Evolutionary conservation across 2,113 vertebrate species (phyloP).

Genomic region (Tachysurus fulvidraco): DNA sequence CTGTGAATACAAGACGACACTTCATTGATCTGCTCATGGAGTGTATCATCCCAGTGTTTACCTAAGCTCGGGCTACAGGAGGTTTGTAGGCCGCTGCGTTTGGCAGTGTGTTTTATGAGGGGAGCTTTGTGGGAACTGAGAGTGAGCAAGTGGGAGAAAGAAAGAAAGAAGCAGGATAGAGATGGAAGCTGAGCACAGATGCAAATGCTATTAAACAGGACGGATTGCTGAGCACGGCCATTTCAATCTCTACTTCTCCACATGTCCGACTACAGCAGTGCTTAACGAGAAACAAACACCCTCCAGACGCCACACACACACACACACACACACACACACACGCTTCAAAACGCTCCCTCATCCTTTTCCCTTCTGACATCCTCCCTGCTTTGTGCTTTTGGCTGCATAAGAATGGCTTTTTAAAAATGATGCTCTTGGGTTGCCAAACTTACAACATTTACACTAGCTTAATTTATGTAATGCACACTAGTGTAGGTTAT

Average conservation of each 20-base stretch:
- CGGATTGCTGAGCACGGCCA: conserved; percentile 61
- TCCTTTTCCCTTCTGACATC: background rate
- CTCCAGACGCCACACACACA: conserved; percentile 27
- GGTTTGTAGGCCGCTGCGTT: conserved; percentile 18
- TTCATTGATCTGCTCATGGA: conserved; percentile 11
- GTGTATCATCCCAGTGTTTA: conserved; percentile 31
- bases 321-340: conserved; percentile 26
- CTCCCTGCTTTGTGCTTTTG: conserved; percentile 21
- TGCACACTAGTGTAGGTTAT: background rate
- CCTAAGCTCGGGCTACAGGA: conserved; percentile 32
- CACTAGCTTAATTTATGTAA: conserved; percentile 15
- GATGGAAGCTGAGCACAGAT: conserved; percentile 56
- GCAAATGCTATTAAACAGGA: conserved; percentile 61
- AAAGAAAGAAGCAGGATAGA: conserved; percentile 18
- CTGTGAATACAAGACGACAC: conserved; percentile 6
- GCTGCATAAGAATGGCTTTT: conserved; percentile 32
- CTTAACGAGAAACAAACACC: conserved; percentile 52
- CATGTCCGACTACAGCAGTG: conserved; percentile 52
- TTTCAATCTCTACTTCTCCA: conserved; percentile 54
- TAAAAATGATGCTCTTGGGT: conserved; percentile 25
- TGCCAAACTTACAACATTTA: conserved; percentile 36
- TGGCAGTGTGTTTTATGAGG: conserved; percentile 43
- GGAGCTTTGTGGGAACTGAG: conserved; percentile 29
- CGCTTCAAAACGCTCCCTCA: conserved; percentile 10
- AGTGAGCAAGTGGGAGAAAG: conserved; percentile 33